Conservation (phyloP, 35 echinoderm and acorn worm species). For the Eucidaris tribuloides region DNA sequence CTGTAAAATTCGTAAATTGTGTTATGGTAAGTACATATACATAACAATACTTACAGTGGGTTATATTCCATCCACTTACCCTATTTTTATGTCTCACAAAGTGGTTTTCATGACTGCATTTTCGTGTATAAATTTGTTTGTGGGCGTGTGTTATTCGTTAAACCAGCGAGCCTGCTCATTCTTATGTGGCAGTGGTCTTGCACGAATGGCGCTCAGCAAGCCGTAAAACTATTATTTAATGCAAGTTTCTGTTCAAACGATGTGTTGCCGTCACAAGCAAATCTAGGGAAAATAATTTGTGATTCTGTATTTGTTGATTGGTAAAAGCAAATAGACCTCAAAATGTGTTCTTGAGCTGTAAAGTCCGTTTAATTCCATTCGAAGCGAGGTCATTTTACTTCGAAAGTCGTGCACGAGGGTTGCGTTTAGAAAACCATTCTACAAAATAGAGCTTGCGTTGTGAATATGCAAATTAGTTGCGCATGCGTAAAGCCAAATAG, state of each 20-base stretch:
- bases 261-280: no score
- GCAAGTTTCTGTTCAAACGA: no score
- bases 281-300: no score
- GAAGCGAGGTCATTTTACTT: no score
- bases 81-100: not conserved
- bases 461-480: slow-evolving; percentile 6
- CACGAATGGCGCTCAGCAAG: not conserved
- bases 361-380: no score
- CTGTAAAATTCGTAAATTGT: slow-evolving; percentile 12
- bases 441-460: not conserved
- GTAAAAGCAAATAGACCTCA: no score
- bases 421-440: not conserved
- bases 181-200: slow-evolving; percentile 6
- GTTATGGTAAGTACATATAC: slow-evolving; percentile 2
- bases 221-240: no score
- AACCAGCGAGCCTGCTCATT: slow-evolving; percentile 18
- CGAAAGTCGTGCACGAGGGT: slow-evolving; percentile 1
- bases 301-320: no score
- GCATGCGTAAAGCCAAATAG: no score
- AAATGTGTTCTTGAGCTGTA: no score
- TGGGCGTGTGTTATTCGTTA: slow-evolving; percentile 23
- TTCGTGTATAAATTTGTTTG: slow-evolving; percentile 8
- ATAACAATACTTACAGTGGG: slow-evolving; percentile 1
- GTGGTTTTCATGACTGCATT: slow-evolving; percentile 14
- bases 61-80: slow-evolving; percentile 16